These are phyloP conservation scores for Rhagoletis pomonella DNA, from an alignment of 1,140 invertebrate genomes.

Conservation along the genomic window DNA sequence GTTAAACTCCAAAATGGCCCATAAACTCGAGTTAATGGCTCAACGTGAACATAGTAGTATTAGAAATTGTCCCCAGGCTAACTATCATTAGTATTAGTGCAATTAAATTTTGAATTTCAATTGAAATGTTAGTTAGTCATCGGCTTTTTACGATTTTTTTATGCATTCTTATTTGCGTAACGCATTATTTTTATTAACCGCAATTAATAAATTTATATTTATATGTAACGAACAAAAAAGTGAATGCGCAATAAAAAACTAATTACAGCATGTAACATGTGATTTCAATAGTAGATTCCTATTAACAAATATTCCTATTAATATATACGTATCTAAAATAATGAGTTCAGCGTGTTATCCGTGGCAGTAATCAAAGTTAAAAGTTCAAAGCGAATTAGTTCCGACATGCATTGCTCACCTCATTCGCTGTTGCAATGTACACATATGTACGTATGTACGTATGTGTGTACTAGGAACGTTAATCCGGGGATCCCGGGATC, in stretches of 20 bases:
- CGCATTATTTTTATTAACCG: background rate
- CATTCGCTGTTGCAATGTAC: background rate
- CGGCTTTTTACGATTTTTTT: background rate
- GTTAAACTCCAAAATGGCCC: too few species aligned
- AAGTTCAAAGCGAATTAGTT: constrained; percentile 44
- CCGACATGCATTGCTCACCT: constrained; percentile 20
- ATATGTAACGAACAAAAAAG: background rate
- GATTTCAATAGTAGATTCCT: background rate
- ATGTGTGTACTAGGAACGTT: background rate
- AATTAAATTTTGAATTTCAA: too few species aligned
- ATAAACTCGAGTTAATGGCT: too few species aligned
- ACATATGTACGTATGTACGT: background rate
- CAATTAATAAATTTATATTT: background rate
- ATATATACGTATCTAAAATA: constrained; percentile 18
- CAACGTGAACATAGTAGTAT: too few species aligned
- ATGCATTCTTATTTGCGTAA: background rate
- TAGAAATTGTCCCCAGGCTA: too few species aligned
- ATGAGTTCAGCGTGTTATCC: constrained; percentile 8
- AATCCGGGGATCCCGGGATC: too few species aligned
- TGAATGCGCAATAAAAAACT: background rate
- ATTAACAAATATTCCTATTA: background rate
- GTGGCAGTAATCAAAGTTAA: constrained; percentile 34
- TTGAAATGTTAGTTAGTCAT: too few species aligned
- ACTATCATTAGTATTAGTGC: too few species aligned
- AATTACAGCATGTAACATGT: background rate